Evolutionary conservation across 2,888 invertebrate species (phyloP).

Genomic region (Gisinianus flammeolus): DNA sequence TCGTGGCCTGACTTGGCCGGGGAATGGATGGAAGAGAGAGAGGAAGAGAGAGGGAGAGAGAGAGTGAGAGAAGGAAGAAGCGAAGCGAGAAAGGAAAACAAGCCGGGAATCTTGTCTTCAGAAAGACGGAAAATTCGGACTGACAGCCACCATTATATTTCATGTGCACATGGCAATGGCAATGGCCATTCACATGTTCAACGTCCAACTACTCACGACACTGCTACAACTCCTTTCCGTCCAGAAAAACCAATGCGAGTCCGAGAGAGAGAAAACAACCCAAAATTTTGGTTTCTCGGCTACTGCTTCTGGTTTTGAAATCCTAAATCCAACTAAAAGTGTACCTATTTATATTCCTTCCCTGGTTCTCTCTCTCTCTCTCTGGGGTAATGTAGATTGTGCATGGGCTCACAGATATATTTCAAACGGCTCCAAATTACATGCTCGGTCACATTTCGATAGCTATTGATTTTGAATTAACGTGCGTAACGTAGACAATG

Average conservation of each 20-base stretch:
- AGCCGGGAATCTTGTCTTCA: slow-evolving; percentile 22
- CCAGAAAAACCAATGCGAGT: not conserved
- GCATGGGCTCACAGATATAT: no score
- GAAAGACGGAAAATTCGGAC: slow-evolving; percentile 15
- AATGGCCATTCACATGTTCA: not conserved
- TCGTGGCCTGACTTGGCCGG: not conserved
- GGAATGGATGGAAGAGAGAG: slow-evolving; percentile 17
- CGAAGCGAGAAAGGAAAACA: slow-evolving; percentile 23
- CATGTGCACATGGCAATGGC: slow-evolving; percentile 17
- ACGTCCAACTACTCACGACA: not conserved
- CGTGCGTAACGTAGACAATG: no score
- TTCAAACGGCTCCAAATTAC: no score
- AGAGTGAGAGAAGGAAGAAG: not conserved
- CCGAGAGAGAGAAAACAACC: not conserved
- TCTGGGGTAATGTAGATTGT: no score
- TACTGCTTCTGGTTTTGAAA: not conserved
- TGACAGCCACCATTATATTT: slow-evolving; percentile 35
- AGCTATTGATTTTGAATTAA: no score
- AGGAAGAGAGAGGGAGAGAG: not conserved
- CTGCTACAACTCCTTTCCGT: not conserved
- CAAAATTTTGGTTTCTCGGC: not conserved
- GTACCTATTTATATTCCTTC: no score
- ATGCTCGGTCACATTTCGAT: no score
- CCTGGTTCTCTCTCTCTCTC: no score
- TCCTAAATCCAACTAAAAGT: not conserved